Evolutionary conservation across 2,797 vertebrate species (phyloP), one percentile per base, ranked within the genome.

Genomic region (Macropodus opercularis): DNA sequence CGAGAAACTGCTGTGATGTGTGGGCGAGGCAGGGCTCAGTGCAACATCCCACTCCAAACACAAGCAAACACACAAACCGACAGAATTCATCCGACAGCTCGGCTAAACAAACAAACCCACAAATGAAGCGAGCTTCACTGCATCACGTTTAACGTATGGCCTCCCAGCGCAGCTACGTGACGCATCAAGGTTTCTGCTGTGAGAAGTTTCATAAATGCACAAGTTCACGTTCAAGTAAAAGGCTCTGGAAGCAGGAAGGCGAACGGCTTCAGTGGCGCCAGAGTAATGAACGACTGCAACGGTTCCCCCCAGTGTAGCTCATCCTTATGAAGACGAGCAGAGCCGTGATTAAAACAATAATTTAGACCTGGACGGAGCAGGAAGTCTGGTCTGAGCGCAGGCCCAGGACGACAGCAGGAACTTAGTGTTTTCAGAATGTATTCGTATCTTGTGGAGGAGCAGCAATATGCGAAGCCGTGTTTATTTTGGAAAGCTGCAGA

Each of bases 271-370:
- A 5, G 59, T 35, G 1, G 49, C 12, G 22, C 13, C 15, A 5
- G 40, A 2, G 12, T 70, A 58, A 70, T 63, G 40, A 64, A 81
- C 40, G 55, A 27, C 55, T 71, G 50, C 58, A 72, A 72, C 54
- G 52, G 64, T 21, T 14, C 19, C 41, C 29, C 24, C 47, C 22
- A 35, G 19, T 60, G 63, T 49, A 21, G 43, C 43, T 47, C 66
- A 63, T 73, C 62, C 55, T 71, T 71, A 29, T 27, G 62, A 79
- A 55, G 35, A 44, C 18, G 27, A 54, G 44, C 12, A 7, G 14
- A 13, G 58, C 47, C 0, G 34, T 41, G 52, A 76, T 76, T 73
- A 71, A 68, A 68, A 60, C 44, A 32, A 74, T 73, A 36, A 76
- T 49, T 71, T 72, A 64, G 50, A 49, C 11, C 36, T 46, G 48